phyloP scores from a whole-genome alignment of 2,888 invertebrate species.

The Netelia fuscicornis region DNA sequence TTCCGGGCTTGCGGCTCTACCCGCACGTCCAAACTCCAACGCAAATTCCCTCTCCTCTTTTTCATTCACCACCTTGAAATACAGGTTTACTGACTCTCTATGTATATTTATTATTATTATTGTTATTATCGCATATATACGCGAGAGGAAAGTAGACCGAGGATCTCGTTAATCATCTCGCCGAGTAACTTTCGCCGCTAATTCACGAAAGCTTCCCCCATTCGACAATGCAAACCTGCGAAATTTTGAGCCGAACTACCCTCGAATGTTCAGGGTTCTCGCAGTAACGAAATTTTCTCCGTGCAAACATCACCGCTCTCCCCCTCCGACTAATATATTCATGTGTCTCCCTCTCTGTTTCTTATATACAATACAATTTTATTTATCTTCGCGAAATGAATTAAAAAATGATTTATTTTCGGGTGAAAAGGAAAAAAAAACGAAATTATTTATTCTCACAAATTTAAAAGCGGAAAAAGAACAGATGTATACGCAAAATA shows the following conservation, averaged over 20 bases:
- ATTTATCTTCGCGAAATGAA: too few relatives aligned
- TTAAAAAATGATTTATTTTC: too few relatives aligned
- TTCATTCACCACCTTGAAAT: slow-evolving; percentile 56
- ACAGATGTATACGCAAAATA: background rate
- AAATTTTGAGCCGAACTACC: background rate
- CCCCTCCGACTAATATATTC: too few relatives aligned
- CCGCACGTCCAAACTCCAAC: slow-evolving; percentile 11
- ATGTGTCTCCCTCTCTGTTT: too few relatives aligned
- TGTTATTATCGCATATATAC: background rate
- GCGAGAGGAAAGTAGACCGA: slow-evolving; percentile 36
- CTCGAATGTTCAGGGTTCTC: background rate
- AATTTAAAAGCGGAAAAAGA: background rate
- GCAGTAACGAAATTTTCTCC: background rate
- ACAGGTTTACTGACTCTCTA: slow-evolving; percentile 54
- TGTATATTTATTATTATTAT: slow-evolving; percentile 18
- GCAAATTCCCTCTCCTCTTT: slow-evolving; percentile 16
- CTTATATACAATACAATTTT: too few relatives aligned
- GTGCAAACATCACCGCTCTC: background rate
- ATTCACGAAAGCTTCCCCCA: background rate
- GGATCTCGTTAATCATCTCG: slow-evolving; percentile 59
- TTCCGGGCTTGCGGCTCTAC: background rate
- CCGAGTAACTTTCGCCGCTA: slow-evolving; percentile 48
- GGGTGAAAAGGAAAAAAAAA: too few relatives aligned
- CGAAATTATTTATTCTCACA: background rate
- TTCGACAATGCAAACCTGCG: slow-evolving; percentile 2